Base-by-base conservation (phyloP, 1,140 invertebrate genomes). In the Lepidostoma basale region DNA sequence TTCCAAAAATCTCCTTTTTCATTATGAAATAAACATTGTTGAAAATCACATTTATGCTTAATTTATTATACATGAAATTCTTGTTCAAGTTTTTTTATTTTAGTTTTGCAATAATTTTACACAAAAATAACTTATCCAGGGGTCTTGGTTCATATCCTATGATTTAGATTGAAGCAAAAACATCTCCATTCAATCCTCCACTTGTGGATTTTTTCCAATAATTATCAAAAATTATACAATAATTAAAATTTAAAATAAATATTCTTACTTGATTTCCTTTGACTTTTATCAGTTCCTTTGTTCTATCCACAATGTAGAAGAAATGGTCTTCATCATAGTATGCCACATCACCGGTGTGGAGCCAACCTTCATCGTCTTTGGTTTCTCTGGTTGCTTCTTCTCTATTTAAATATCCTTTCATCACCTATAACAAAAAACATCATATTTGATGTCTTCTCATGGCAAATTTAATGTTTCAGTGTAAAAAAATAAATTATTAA, bases 241-340 rank as follows among this genome's bases (percentile, higher is more conserved):
- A 16, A 14, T 22, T 45, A 45, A 14, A 18, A 20, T 9, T 22
- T 45, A 45, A 14, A 18, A 20, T 9, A 16, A 26, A 8, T 22
- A 49, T 49, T 26, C 78, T 74, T 76, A 89, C 88, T 85, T 94
- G 92, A 74, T 92, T 89, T 69, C 92, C 93, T 82, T 94, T 94
- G 44, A 93, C 92, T 83, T 96, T 96, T 74, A 96, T 95, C 12
- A 96, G 85, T 77, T 95, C 93, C 76, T 96, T 96, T 5, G 92
- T 86, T 59, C 93, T 82, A 75, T 95, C 93, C 1, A 92, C 88
- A 67, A 95, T 88, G 74, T 85, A 92, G 76, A 94, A 90, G 73
- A 86, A 90, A 47, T 83, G 81, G 44, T 90, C 88, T 6, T 90
- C 84, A 73, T 93, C 90, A 73, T 89, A 88, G 74, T 88, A 90